These are phyloP conservation scores for Megaptera novaeangliae DNA, from an alignment of 2,113 vertebrate genomes.

Conservation along the genomic window DNA sequence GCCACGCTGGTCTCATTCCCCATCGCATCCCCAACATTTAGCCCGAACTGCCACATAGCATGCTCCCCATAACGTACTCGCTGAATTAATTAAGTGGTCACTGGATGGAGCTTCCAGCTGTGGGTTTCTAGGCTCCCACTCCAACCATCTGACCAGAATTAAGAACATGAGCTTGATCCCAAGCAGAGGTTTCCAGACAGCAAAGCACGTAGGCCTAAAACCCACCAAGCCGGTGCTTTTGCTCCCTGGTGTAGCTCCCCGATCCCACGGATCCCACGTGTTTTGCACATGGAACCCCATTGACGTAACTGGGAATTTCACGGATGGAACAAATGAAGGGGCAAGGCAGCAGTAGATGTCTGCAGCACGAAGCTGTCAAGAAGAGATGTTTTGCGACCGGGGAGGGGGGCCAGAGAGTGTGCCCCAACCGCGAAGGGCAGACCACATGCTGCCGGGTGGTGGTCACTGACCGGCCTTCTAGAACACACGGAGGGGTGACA, in stretches of 20 bases:
- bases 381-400: background rate
- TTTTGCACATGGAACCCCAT: constrained; percentile 38
- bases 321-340: constrained; percentile 22
- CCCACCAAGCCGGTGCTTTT: background rate
- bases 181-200: constrained; percentile 38
- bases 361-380: background rate
- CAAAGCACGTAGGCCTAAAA: background rate
- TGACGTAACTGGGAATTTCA: constrained; percentile 41
- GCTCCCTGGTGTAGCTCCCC: background rate
- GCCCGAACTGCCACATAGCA: background rate
- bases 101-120: background rate
- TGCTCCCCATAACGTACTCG: background rate
- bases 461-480: background rate
- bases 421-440: rapidly evolving
- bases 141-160: constrained; percentile 44
- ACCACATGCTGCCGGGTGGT: rapidly evolving
- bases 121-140: background rate
- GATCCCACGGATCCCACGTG: background rate
- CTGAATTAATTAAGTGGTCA: background rate
- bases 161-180: constrained; percentile 35
- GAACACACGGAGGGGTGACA: background rate
- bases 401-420: background rate
- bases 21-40: background rate
- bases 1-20: background rate
- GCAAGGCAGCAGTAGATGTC: background rate